Evolutionary conservation across 2,113 vertebrate genomes (phyloP).

Genomic region (Eretmochelys imbricata): DNA sequence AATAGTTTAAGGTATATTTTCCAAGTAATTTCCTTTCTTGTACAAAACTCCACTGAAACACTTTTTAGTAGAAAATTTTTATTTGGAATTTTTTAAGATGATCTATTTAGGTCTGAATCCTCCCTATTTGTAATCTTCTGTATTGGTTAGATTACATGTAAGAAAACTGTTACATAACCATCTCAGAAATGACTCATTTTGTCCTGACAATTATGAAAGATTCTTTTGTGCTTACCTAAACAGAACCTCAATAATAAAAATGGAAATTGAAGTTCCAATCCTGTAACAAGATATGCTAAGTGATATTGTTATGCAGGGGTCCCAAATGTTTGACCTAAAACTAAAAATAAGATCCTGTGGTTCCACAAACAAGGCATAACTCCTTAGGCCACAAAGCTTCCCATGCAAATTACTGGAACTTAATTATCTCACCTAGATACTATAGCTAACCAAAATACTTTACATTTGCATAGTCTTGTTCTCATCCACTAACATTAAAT

Average conservation of each 20-base stretch:
- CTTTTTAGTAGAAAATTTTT: background rate
- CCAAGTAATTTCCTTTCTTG: background rate
- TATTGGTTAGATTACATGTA: background rate
- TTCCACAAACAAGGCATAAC: too few relatives aligned
- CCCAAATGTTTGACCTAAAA: background rate
- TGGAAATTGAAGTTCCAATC: background rate
- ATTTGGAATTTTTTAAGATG: background rate
- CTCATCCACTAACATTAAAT: background rate
- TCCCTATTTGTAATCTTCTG: background rate
- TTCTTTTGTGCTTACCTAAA: background rate
- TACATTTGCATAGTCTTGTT: background rate
- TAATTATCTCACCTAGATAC: background rate
- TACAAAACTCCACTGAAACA: background rate
- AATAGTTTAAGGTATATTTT: background rate
- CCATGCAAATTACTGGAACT: background rate
- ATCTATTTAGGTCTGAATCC: background rate
- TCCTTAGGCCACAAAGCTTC: too few relatives aligned
- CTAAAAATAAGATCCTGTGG: background rate
- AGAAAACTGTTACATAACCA: background rate
- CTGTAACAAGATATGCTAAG: background rate
- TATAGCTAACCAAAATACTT: background rate
- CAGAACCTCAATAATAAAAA: background rate
- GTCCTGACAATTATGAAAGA: accelerated
- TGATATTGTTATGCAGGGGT: too few relatives aligned
- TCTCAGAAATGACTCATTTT: accelerated